phyloP scores from a whole-genome alignment of 2,113 vertebrate species.

The Pluvianellus socialis region DNA sequence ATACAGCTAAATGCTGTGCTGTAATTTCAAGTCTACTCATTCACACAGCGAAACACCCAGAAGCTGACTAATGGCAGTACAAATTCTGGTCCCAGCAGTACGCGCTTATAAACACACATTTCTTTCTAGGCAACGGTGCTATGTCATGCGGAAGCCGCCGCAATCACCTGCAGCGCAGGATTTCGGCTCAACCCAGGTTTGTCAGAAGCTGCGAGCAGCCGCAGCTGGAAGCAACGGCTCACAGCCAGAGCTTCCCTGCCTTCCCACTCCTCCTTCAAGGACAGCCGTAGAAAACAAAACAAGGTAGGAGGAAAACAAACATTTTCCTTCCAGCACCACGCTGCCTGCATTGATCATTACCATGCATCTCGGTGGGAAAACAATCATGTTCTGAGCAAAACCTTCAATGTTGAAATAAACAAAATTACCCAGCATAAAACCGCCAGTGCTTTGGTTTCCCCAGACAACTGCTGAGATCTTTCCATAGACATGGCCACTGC shows the following conservation, averaged over 20 bases:
- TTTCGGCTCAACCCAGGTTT: neutral
- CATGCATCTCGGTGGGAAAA: accelerated
- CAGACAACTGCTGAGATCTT: neutral
- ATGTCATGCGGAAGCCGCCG: neutral
- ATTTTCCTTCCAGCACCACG: neutral
- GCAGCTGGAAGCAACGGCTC: neutral
- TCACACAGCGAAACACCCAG: neutral
- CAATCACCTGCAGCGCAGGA: neutral
- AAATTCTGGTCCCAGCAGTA: neutral
- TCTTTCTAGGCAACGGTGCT: neutral
- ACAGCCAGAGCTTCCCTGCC: neutral
- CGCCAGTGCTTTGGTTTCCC: neutral
- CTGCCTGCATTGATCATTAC: neutral
- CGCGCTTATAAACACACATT: neutral
- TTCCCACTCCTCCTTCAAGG: neutral
- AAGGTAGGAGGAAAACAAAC: neutral
- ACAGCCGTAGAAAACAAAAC: neutral
- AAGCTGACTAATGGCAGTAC: neutral
- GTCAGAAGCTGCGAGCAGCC: neutral
- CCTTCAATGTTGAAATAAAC: neutral
- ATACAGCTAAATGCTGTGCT: neutral
- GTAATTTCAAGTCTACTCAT: neutral
- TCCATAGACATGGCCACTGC: neutral
- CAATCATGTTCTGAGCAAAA: neutral
- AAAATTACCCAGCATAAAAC: neutral